Evolutionary conservation across 37 sponge, comb jelly and placozoan species (phyloP).

Genomic region (Hormiphora californensis): DNA sequence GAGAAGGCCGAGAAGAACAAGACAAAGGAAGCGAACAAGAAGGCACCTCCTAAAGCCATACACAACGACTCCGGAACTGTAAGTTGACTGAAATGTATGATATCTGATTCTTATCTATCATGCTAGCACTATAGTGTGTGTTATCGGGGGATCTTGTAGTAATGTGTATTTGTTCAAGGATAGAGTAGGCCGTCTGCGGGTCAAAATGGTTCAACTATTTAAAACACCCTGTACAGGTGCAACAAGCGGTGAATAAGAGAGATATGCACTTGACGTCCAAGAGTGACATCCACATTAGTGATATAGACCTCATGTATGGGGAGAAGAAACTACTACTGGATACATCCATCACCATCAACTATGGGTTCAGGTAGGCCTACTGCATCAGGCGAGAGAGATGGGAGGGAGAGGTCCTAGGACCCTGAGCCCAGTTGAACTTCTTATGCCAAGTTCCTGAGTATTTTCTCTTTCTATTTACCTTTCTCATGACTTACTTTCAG

Average conservation of each 20-base stretch:
- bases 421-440: too few relatives aligned
- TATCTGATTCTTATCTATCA: not conserved
- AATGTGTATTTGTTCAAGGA: too few relatives aligned
- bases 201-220: too few relatives aligned
- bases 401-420: not conserved
- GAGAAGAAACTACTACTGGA: slow-evolving; percentile 50
- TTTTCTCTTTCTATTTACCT: not conserved
- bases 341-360: slow-evolving; percentile 24
- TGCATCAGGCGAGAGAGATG: too few relatives aligned
- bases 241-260: slow-evolving; percentile 34
- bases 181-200: too few relatives aligned
- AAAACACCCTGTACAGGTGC: slow-evolving; percentile 23
- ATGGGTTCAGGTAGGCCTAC: slow-evolving; percentile 36
- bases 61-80: slow-evolving; percentile 48
- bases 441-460: slow-evolving; percentile 62
- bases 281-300: slow-evolving; percentile 45
- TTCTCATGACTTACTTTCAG: slow-evolving; percentile 50
- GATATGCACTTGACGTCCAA: slow-evolving; percentile 15
- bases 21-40: slow-evolving; percentile 41
- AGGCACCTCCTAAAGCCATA: slow-evolving; percentile 1
- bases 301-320: slow-evolving; percentile 42
- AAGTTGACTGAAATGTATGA: not conserved
- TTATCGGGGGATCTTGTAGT: too few relatives aligned
- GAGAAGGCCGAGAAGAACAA: slow-evolving; percentile 74
- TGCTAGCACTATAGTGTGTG: slow-evolving; percentile 8